Evolutionary conservation across 2,797 vertebrate genomes (phyloP).

Genomic region (Tadarida brasiliensis): DNA sequence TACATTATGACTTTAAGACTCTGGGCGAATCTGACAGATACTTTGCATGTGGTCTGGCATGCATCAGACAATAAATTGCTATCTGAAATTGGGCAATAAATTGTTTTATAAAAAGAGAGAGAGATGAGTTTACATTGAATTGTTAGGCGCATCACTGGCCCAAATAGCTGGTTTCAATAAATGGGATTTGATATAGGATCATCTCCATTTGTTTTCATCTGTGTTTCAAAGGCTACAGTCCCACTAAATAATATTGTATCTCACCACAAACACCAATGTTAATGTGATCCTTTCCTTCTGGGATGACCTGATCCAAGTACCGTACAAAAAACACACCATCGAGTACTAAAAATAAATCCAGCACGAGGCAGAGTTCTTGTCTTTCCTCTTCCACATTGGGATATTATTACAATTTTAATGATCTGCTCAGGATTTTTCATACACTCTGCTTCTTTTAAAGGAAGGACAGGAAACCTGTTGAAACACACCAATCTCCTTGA

Average conservation of each 20-base stretch:
- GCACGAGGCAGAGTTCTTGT: conserved; percentile 75
- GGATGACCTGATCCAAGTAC: conserved; percentile 75
- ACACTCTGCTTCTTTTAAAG: conserved; percentile 81
- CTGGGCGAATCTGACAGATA: background rate
- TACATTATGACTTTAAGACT: conserved; percentile 26
- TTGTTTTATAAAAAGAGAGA: conserved; percentile 49
- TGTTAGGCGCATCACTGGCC: conserved; percentile 70
- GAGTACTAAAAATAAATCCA: conserved; percentile 85
- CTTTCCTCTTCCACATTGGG: conserved; percentile 85
- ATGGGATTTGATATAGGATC: conserved; percentile 72
- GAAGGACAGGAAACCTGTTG: conserved; percentile 78
- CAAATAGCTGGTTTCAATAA: conserved; percentile 81
- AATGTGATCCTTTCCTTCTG: conserved; percentile 75
- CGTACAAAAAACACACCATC: conserved; percentile 70
- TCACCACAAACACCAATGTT: conserved; percentile 75
- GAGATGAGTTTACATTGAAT: conserved; percentile 76
- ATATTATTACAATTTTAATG: conserved; percentile 87
- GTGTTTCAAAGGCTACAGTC: conserved; percentile 73
- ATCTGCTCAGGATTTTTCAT: conserved; percentile 81
- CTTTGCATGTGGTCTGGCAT: background rate
- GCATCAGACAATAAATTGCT: conserved; percentile 2
- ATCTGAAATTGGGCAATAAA: conserved; percentile 74
- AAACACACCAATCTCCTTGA: conserved; percentile 80
- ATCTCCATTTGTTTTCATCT: conserved; percentile 80
- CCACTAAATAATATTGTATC: conserved; percentile 65